These are phyloP conservation scores for Apocrypta bakeri DNA, from an alignment of 1,140 invertebrate genomes.

Conservation along the genomic window DNA sequence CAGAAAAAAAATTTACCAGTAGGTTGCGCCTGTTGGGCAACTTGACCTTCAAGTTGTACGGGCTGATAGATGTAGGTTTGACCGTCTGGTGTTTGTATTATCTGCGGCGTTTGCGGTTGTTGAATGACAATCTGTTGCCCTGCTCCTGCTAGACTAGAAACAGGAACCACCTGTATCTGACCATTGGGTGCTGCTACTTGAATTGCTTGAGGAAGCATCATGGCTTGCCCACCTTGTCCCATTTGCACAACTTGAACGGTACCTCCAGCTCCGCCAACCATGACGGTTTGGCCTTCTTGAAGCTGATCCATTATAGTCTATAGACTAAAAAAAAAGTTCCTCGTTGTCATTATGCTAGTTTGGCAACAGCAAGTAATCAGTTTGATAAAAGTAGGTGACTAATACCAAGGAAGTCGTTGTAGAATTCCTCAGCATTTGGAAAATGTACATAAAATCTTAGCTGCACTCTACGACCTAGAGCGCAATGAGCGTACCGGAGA, in stretches of 20 bases:
- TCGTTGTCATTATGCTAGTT: too few relatives aligned
- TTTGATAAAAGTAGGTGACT: too few relatives aligned
- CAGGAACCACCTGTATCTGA: constrained; percentile 80
- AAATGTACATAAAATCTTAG: too few relatives aligned
- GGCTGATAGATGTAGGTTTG: constrained; percentile 94
- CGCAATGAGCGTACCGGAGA: not conserved
- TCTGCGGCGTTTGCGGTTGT: constrained; percentile 83
- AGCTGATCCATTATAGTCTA: constrained; percentile 69
- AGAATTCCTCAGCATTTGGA: too few relatives aligned
- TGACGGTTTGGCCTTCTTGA: constrained; percentile 72
- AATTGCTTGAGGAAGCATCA: constrained; percentile 77
- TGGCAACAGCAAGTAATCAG: too few relatives aligned
- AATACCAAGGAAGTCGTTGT: too few relatives aligned
- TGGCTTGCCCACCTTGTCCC: constrained; percentile 72
- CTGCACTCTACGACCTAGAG: too few relatives aligned
- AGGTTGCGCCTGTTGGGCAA: constrained; percentile 78
- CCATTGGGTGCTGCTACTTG: constrained; percentile 79
- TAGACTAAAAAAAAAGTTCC: constrained; percentile 6
- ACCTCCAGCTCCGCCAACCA: constrained; percentile 70
- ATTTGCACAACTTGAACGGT: constrained; percentile 75
- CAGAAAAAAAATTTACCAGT: constrained; percentile 71
- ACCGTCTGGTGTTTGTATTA: constrained; percentile 94
- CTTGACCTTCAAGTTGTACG: constrained; percentile 77
- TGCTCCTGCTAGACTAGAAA: constrained; percentile 76
- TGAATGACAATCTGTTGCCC: constrained; percentile 77